Conservation (phyloP, 1,140 invertebrate species). For the Ridgeia piscesae region DNA sequence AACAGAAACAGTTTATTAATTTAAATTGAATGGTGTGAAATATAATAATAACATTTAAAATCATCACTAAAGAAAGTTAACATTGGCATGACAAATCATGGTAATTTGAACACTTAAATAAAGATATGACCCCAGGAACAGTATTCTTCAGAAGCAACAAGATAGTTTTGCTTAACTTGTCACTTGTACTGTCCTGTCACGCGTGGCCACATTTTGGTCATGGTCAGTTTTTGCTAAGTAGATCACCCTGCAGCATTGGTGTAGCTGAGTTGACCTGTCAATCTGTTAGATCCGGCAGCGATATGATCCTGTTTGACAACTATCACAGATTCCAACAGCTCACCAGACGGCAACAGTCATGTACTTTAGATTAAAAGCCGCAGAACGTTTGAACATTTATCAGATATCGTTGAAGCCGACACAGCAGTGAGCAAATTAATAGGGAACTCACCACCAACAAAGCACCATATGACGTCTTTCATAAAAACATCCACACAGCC, state of each 20-base stretch:
- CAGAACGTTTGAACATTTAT: not conserved
- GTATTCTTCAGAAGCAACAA: not conserved
- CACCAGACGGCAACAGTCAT: constrained; percentile 3
- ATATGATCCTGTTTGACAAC: not conserved
- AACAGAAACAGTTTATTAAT: not conserved
- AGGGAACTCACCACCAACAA: not conserved
- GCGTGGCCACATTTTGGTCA: not conserved
- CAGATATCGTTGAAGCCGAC: not conserved
- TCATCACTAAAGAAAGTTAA: not conserved
- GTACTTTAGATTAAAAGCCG: not conserved
- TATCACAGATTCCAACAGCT: not conserved
- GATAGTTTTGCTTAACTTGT: constrained; percentile 6
- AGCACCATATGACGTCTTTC: constrained; percentile 4
- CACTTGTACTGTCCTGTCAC: not conserved
- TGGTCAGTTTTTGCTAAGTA: not conserved
- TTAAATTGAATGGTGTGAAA: not conserved
- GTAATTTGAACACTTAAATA: not conserved
- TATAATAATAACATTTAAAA: not conserved
- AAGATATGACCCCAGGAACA: not conserved
- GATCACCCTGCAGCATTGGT: not conserved
- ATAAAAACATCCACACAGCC: not conserved
- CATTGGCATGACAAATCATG: not conserved
- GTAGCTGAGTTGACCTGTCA: not conserved
- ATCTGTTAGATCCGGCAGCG: not conserved
- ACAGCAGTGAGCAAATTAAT: not conserved